These are phyloP conservation scores for Mizuhopecten yessoensis DNA, from an alignment of 1,140 invertebrate genomes.

Conservation along the genomic window DNA sequence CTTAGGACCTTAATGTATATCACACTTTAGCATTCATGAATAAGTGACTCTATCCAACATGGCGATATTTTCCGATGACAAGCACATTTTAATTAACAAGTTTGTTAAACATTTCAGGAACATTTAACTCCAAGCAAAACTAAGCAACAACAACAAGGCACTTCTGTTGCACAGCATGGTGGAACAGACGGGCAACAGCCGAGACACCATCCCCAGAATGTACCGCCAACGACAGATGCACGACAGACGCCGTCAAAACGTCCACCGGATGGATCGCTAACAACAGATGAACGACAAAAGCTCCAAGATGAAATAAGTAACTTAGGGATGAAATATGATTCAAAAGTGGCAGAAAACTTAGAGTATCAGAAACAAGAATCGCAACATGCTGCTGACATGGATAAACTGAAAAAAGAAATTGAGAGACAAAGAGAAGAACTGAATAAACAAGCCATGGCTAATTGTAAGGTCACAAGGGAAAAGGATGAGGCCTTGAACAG, in stretches of 20 bases:
- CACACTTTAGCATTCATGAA: no score
- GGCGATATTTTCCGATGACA: no score
- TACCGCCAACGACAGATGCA: not conserved
- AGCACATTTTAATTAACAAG: no score
- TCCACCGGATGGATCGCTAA: not conserved
- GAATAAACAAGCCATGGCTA: not conserved
- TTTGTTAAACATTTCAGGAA: no score
- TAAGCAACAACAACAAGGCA: no score
- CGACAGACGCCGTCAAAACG: not conserved
- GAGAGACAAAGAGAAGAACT: not conserved
- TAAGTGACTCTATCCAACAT: no score
- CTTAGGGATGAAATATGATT: not conserved
- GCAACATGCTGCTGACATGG: not conserved
- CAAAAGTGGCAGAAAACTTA: not conserved
- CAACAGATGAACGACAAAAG: not conserved
- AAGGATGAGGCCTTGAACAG: not conserved
- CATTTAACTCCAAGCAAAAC: no score
- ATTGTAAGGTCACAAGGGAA: not conserved
- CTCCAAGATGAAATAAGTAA: not conserved
- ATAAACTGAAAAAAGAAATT: not conserved
- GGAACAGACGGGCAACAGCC: no score
- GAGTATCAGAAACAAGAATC: not conserved
- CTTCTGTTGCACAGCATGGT: no score
- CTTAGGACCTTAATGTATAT: no score
- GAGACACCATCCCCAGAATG: no score